These are phyloP conservation scores for Epinephelus fuscoguttatus DNA, from an alignment of 2,113 vertebrate species.

Conservation along the genomic window DNA sequence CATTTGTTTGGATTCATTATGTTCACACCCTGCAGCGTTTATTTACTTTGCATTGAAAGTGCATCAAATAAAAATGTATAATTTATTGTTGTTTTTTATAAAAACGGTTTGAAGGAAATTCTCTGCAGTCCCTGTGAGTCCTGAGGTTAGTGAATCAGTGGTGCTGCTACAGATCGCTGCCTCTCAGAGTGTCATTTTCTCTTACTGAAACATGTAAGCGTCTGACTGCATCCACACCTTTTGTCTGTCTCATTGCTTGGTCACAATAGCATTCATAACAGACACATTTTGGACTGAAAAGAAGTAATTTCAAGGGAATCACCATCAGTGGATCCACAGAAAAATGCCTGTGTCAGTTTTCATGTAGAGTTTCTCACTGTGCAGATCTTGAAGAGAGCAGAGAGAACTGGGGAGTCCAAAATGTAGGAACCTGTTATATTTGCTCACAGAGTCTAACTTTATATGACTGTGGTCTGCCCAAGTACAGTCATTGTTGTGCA, in stretches of 20 bases:
- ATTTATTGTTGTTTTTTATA: slow-evolving; percentile 40
- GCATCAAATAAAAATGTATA: slow-evolving; percentile 38
- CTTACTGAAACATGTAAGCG: background rate
- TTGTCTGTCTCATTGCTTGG: background rate
- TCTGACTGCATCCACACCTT: background rate
- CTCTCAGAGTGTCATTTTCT: background rate
- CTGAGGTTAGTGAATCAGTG: slow-evolving; percentile 25
- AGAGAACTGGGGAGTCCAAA: background rate
- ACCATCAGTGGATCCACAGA: background rate
- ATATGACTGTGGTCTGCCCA: too few relatives aligned
- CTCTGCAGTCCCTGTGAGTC: background rate
- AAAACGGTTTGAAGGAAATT: background rate
- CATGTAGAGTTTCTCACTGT: too few relatives aligned
- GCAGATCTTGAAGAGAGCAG: too few relatives aligned
- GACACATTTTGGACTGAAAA: background rate
- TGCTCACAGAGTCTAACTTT: background rate
- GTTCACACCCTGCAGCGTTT: slow-evolving; percentile 30
- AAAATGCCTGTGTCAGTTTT: background rate
- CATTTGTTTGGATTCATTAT: slow-evolving; percentile 35
- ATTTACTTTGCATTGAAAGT: slow-evolving; percentile 35
- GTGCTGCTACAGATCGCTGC: slow-evolving; percentile 26
- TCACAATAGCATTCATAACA: background rate
- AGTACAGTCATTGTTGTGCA: too few relatives aligned
- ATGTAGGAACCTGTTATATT: background rate
- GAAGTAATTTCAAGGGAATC: background rate